Percentiles rank a stretch among this genome's conserved stretches.
phyloP scores from a whole-genome alignment of 2,113 vertebrate genomes.

The Notothenia coriiceps region DNA sequence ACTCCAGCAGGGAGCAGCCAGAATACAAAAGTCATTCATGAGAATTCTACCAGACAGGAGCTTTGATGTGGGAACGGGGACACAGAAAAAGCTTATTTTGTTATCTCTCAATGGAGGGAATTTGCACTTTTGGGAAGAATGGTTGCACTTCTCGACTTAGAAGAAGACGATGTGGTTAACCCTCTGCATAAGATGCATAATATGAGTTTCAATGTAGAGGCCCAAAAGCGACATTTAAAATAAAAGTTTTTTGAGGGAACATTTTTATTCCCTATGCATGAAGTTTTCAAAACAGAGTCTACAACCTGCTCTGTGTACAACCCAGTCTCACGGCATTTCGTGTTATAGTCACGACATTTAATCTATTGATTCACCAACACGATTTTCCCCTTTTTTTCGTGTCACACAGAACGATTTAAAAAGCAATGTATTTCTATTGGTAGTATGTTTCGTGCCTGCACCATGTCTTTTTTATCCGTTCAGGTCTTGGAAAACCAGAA shows the following conservation, averaged over 20 bases:
- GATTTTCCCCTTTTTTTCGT: too few species aligned
- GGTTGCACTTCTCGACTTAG: not conserved
- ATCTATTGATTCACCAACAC: too few species aligned
- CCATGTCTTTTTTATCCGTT: too few species aligned
- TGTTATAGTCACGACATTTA: too few species aligned
- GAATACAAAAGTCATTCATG: constrained; percentile 51
- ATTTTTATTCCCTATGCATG: not conserved
- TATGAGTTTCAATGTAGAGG: not conserved
- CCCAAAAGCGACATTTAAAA: not conserved
- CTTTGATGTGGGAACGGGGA: constrained; percentile 30
- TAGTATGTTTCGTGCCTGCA: too few species aligned
- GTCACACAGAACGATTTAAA: too few species aligned
- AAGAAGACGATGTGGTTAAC: constrained; percentile 11
- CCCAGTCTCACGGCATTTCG: too few species aligned
- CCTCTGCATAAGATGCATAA: not conserved
- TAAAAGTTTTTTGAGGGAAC: not conserved
- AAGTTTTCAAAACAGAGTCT: too few species aligned
- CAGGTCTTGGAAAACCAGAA: too few species aligned
- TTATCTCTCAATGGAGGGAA: constrained; percentile 12
- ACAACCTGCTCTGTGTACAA: too few species aligned
- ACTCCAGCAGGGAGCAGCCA: constrained; percentile 26
- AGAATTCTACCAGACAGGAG: constrained; percentile 27
- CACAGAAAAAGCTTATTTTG: constrained; percentile 15
- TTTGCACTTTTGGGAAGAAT: constrained; percentile 1
- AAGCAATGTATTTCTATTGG: too few species aligned